phyloP scores from a whole-genome alignment of 2,888 invertebrate species.

The Catonia carolina region DNA sequence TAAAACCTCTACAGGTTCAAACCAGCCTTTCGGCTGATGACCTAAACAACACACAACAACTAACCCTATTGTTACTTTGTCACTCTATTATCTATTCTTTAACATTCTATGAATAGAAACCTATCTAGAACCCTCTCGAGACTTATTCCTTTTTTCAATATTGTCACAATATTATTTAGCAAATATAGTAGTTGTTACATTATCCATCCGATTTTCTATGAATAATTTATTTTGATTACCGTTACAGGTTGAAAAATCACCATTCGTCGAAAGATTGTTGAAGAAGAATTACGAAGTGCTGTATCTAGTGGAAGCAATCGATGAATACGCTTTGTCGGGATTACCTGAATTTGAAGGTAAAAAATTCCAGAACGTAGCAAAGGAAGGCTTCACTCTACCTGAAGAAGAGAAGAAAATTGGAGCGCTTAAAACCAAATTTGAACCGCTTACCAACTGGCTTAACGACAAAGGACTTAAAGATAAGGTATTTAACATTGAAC shows the following conservation, averaged over 20 bases:
- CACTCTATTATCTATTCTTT: no score
- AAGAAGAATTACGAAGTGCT: conserved; percentile 93
- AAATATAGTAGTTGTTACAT: no score
- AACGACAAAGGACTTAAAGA: conserved; percentile 73
- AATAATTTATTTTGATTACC: not conserved
- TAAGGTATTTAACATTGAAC: conserved; percentile 55
- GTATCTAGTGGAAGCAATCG: conserved; percentile 91
- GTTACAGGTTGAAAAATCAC: conserved; percentile 79
- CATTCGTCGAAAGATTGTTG: conserved; percentile 91
- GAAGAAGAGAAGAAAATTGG: conserved; percentile 74
- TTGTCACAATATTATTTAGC: no score
- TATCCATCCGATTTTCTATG: no score
- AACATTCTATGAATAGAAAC: no score
- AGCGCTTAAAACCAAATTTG: conserved; percentile 66
- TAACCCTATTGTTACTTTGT: no score
- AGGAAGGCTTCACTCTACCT: conserved; percentile 87
- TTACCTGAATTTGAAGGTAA: conserved; percentile 97
- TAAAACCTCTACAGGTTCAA: no score
- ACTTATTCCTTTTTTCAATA: no score
- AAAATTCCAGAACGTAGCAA: conserved; percentile 99
- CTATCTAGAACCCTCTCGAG: no score
- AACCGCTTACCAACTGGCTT: conserved; percentile 88
- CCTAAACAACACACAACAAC: no score
- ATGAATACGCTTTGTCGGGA: conserved; percentile 94
- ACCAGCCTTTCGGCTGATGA: no score